Conservation (phyloP, 1,140 invertebrate species). For the Leptopilina boulardi region DNA sequence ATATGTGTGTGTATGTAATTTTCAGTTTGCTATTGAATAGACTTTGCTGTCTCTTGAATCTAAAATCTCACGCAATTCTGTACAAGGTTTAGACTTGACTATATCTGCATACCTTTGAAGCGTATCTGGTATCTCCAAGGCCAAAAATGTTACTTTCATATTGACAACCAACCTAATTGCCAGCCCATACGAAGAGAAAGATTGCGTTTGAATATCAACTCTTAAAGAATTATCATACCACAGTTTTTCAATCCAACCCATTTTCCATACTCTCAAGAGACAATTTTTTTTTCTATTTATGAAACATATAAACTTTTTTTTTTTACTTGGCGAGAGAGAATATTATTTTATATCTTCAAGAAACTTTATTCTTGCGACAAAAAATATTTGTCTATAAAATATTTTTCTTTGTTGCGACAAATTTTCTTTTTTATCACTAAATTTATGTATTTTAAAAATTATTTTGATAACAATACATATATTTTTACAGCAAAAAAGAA, state of each 20-base stretch:
- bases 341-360: too few species aligned
- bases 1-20: background rate
- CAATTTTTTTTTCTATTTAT: background rate
- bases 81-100: slow-evolving; percentile 23
- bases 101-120: slow-evolving; percentile 30
- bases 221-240: slow-evolving; percentile 16
- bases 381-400: too few species aligned
- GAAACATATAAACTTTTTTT: too few species aligned
- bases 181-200: slow-evolving; percentile 21
- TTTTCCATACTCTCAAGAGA: background rate
- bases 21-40: slow-evolving; percentile 9
- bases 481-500: too few species aligned
- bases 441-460: too few species aligned
- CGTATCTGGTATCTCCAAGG: slow-evolving; percentile 29
- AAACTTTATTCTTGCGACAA: too few species aligned
- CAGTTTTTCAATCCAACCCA: background rate
- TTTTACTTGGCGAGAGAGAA: too few species aligned
- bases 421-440: too few species aligned
- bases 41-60: slow-evolving; percentile 23
- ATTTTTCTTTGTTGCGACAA: too few species aligned
- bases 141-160: slow-evolving; percentile 31
- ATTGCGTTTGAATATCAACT: slow-evolving; percentile 28
- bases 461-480: too few species aligned
- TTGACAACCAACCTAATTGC: slow-evolving; percentile 25
- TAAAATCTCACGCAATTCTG: slow-evolving; percentile 28